Percentiles rank a stretch among this genome's conserved stretches.
Evolutionary conservation across 1,140 invertebrate species (phyloP).

Genomic region (Rhyacophila brunnea): DNA sequence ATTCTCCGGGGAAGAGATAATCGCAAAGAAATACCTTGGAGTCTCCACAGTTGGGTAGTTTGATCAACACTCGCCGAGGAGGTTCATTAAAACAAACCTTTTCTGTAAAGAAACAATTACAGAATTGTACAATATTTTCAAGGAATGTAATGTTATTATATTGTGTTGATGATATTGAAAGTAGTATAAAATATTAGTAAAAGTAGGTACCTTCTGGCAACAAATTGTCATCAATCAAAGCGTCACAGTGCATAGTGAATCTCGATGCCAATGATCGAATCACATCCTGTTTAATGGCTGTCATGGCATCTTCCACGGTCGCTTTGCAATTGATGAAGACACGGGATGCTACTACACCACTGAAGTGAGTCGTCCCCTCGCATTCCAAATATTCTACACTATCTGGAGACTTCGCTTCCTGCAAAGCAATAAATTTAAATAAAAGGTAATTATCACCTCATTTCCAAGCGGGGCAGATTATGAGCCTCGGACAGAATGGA

Average conservation of each 20-base stretch:
- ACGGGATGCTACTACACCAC: conserved; percentile 67
- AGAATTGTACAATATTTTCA: too few relatives aligned
- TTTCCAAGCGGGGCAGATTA: too few relatives aligned
- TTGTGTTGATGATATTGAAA: too few relatives aligned
- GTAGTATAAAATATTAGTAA: too few relatives aligned
- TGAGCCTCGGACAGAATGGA: too few relatives aligned
- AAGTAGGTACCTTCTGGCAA: conserved; percentile 58
- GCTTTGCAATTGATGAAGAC: conserved; percentile 72
- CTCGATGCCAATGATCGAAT: conserved; percentile 73
- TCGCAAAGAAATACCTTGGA: conserved; percentile 72
- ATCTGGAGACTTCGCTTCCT: conserved; percentile 51
- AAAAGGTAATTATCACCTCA: too few relatives aligned
- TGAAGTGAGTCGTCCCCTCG: conserved; percentile 48
- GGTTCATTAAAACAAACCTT: conserved; percentile 74
- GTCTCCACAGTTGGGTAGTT: conserved; percentile 47
- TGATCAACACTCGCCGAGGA: conserved; percentile 72
- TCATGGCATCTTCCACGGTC: conserved; percentile 63
- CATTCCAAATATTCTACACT: conserved; percentile 53
- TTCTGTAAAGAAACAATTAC: conserved; percentile 48
- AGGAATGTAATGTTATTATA: neutral
- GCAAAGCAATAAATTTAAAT: too few relatives aligned
- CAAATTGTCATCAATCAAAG: conserved; percentile 74
- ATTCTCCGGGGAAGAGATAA: conserved; percentile 83
- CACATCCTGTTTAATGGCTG: conserved; percentile 73
- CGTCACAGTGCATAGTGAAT: conserved; percentile 83